Conservation (phyloP, 2,113 vertebrate species). For the Polypterus senegalus region DNA sequence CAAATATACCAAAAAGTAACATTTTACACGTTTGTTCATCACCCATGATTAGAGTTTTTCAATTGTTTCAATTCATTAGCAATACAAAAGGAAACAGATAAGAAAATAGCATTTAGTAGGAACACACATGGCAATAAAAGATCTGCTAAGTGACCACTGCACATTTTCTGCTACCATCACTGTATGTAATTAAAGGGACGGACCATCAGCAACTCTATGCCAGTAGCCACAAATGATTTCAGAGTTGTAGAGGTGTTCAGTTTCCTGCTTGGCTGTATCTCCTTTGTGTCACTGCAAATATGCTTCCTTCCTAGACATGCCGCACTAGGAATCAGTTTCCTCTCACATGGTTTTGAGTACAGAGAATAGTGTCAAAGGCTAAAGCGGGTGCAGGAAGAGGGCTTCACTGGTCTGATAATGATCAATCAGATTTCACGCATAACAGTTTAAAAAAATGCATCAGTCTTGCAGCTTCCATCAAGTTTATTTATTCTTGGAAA, state of each 20-base stretch:
- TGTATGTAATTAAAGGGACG: background rate
- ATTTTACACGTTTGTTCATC: too few species aligned
- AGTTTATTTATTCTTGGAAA: too few species aligned
- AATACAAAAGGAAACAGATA: too few species aligned
- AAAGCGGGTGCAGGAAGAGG: background rate
- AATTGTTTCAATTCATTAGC: too few species aligned
- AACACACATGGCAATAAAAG: background rate
- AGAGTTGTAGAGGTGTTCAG: background rate
- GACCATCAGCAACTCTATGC: background rate
- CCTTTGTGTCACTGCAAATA: slow-evolving; percentile 11
- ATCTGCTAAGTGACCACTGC: background rate
- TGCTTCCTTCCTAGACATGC: slow-evolving; percentile 13
- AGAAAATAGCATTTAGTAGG: too few species aligned
- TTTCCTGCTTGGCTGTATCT: slow-evolving; percentile 5
- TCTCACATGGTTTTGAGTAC: slow-evolving; percentile 6
- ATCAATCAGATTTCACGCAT: background rate
- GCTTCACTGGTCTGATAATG: background rate
- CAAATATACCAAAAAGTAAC: too few species aligned
- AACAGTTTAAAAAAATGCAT: too few species aligned
- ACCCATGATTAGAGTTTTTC: too few species aligned
- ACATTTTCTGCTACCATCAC: background rate
- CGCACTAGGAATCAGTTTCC: slow-evolving; percentile 11
- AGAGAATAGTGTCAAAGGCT: slow-evolving; percentile 3
- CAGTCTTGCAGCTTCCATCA: too few species aligned
- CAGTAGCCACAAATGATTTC: background rate